Evolutionary conservation across 2,113 vertebrate species (phyloP), one percentile per base, ranked within the genome.

Genomic region (Agapornis roseicollis): DNA sequence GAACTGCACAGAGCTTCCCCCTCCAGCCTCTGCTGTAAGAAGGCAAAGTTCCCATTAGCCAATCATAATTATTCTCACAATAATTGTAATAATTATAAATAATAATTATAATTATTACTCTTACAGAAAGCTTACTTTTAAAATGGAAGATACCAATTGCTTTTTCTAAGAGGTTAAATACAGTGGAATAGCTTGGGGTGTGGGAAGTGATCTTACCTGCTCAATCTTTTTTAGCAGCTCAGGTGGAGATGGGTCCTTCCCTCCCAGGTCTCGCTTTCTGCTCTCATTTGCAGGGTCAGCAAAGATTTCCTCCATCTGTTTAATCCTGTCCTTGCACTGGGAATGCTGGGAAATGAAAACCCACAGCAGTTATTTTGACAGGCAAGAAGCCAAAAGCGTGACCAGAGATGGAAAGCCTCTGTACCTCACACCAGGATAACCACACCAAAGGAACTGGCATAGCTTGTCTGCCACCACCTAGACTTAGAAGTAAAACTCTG

Each of bases 221-320:
- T 99, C 97, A 17, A 98, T 97, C 97, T 98, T 99, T 93, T 98
- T 97, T 39, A 98, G 84, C 86, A 99, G 98, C 76, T 99, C 98
- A 27, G 80, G 93, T 79, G 94, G 68, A 10, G 98, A 98, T 18
- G 97, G 98, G 92, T 99, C 98, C 63, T 98, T 97, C 52, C 99
- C 98, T 72, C 96, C 97, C 82, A 99, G 90, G 19, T 97, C 85
- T 92, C 97, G 98, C 79, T 85, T 93, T 96, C 95, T 97, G 22
- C 37, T 95, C 84, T 98, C 56, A 37, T 68, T 82, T 3, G 63
- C 25, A 3, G 96, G 97, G 80, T 98, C 96, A 72, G 96, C 22
- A 46, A 97, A 90, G 9, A 70, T 33, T 56, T 96, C 91, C 89
- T 99, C 98, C 93, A 99, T 88, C 35, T 73, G 94, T 91, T 70